Percentiles rank a stretch among this genome's conserved stretches.
These are phyloP conservation scores for Acrossocheilus fasciatus DNA, from an alignment of 2,797 vertebrate genomes.

Conservation along the genomic window DNA sequence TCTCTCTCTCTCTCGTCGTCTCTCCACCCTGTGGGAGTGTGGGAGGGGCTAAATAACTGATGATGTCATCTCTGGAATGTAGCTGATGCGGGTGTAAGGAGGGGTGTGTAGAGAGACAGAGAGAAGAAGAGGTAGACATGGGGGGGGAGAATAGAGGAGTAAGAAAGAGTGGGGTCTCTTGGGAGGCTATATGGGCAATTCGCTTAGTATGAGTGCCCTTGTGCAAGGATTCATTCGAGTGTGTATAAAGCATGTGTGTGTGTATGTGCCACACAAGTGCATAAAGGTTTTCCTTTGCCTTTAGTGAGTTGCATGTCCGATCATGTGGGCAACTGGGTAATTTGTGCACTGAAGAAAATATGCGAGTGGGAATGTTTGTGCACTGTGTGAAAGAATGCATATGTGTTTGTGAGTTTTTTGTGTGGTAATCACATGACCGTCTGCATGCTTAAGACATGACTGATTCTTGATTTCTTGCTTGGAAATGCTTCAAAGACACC, in stretches of 20 bases:
- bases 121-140: conserved; percentile 30
- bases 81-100: conserved; percentile 72
- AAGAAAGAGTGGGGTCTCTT: conserved; percentile 26
- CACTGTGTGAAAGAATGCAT: conserved; percentile 34
- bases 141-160: conserved; percentile 21
- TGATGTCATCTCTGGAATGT: conserved; percentile 85
- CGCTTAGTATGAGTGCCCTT: background rate
- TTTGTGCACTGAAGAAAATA: conserved; percentile 70
- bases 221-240: conserved; percentile 39
- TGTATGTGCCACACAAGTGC: conserved; percentile 10
- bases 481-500: background rate
- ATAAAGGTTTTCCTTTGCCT: conserved; percentile 4
- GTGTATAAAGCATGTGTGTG: conserved; percentile 20
- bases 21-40: conserved; percentile 78
- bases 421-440: conserved; percentile 37
- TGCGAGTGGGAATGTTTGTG: conserved; percentile 46
- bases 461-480: conserved; percentile 7
- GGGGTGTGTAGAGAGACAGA: conserved; percentile 65
- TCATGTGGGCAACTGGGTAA: conserved; percentile 72
- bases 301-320: conserved; percentile 69
- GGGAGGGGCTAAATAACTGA: conserved; percentile 72
- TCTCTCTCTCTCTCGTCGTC: conserved; percentile 67
- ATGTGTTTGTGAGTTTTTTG: conserved; percentile 59
- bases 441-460: background rate
- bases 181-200: conserved; percentile 29